phyloP scores from a whole-genome alignment of 2,113 vertebrate genomes.

The Piaya cayana region DNA sequence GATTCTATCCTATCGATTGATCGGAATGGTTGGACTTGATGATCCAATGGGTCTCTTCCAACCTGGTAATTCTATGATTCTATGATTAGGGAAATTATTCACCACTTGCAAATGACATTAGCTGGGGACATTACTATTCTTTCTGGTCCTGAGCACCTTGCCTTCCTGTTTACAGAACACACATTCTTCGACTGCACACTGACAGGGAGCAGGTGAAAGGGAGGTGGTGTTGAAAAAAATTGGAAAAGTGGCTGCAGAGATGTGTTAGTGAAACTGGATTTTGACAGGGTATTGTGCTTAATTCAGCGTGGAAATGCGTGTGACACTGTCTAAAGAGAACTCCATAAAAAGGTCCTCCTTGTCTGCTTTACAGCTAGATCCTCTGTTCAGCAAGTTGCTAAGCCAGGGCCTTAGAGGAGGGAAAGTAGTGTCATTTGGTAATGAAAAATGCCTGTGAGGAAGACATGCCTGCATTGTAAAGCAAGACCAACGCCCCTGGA shows the following conservation, averaged over 20 bases:
- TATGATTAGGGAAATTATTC: neutral
- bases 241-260: neutral
- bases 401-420: neutral
- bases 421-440: neutral
- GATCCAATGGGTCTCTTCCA: too few relatives aligned
- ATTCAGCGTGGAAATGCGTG: neutral
- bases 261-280: neutral
- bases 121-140: neutral
- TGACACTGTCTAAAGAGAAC: neutral
- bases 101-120: neutral
- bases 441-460: constrained; percentile 50
- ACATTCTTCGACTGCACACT: neutral
- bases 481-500: constrained; percentile 36
- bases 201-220: neutral
- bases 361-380: neutral
- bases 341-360: neutral
- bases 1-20: too few relatives aligned
- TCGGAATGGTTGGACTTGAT: too few relatives aligned
- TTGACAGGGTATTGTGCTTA: neutral
- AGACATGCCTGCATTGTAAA: constrained; percentile 50
- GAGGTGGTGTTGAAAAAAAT: neutral
- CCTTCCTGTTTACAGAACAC: neutral
- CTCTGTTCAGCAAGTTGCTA: neutral
- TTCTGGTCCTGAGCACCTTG: neutral
- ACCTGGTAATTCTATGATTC: too few relatives aligned